phyloP scores from a whole-genome alignment of 2,113 vertebrate genomes.

The Eurypyga helias region DNA sequence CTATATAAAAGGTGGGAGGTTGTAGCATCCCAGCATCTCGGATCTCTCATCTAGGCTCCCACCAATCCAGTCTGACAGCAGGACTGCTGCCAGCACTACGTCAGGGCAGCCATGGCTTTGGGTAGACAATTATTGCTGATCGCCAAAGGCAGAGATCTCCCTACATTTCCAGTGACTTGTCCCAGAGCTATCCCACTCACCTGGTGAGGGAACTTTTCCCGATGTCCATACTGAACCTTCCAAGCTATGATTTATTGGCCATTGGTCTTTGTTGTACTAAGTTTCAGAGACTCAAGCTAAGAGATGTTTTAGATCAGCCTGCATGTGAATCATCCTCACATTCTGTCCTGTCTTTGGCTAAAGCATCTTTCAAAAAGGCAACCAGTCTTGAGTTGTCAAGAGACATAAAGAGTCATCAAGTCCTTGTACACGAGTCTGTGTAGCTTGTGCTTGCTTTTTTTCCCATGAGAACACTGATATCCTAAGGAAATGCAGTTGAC shows the following conservation, averaged over 20 bases:
- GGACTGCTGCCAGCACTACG: background rate
- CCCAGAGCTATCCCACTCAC: background rate
- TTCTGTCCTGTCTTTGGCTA: background rate
- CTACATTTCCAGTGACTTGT: background rate
- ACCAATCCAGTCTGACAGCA: accelerated
- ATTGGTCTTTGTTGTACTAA: background rate
- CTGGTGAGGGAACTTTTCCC: background rate
- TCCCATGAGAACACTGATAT: background rate
- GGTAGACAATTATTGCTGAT: background rate
- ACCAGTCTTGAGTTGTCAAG: background rate
- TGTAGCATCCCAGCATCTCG: background rate
- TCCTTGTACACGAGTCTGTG: background rate
- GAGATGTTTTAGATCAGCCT: background rate
- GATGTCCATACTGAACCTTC: background rate
- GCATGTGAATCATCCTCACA: background rate
- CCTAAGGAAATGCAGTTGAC: background rate
- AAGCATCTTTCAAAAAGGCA: background rate
- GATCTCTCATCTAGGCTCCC: background rate
- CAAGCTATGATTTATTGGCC: background rate
- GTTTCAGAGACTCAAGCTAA: background rate
- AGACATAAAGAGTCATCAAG: background rate
- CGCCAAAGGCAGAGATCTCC: background rate
- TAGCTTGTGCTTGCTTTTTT: background rate
- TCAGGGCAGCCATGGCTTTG: background rate
- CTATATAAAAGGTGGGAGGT: background rate